Evolutionary conservation across 2,113 vertebrate genomes (phyloP).

Genomic region (Larimichthys crocea): DNA sequence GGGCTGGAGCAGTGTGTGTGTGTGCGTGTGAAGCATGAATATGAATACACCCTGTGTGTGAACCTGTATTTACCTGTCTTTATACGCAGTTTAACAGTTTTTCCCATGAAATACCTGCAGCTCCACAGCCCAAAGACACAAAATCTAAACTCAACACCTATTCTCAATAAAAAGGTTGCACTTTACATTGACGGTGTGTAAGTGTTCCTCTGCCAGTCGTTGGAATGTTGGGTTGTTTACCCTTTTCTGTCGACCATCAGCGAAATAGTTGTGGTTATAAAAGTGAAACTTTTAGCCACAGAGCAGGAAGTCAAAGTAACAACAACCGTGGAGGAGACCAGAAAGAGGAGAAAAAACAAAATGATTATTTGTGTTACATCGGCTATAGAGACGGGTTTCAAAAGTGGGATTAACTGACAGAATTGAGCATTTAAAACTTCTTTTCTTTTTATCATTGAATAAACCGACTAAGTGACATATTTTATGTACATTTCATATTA

Average conservation of each 20-base stretch:
- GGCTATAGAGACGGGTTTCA: neutral
- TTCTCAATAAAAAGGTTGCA: neutral
- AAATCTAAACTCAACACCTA: too few relatives aligned
- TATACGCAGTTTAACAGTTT: neutral
- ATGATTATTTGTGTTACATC: neutral
- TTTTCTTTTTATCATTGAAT: too few relatives aligned
- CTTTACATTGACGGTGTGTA: neutral
- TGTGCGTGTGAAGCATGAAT: neutral
- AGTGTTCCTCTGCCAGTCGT: too few relatives aligned
- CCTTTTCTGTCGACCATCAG: conserved; percentile 1
- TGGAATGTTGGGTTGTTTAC: conserved; percentile 21
- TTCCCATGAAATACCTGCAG: neutral
- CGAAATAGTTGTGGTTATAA: conserved; percentile 49
- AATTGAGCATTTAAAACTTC: too few relatives aligned
- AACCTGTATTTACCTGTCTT: neutral
- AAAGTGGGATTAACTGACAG: neutral
- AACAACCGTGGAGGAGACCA: neutral
- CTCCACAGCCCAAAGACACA: too few relatives aligned
- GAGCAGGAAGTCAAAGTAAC: conserved; percentile 43
- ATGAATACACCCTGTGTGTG: neutral
- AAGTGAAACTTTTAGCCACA: conserved; percentile 21
- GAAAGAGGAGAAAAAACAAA: neutral
- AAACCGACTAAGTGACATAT: too few relatives aligned
- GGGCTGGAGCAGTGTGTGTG: conserved; percentile 1
- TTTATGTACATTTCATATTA: too few relatives aligned